A percentile compares a stretch with the other conserved stretches of the same genome.
Evolutionary conservation across 2,113 vertebrate species (phyloP).

Genomic region (Ivindomyrus marchei): DNA sequence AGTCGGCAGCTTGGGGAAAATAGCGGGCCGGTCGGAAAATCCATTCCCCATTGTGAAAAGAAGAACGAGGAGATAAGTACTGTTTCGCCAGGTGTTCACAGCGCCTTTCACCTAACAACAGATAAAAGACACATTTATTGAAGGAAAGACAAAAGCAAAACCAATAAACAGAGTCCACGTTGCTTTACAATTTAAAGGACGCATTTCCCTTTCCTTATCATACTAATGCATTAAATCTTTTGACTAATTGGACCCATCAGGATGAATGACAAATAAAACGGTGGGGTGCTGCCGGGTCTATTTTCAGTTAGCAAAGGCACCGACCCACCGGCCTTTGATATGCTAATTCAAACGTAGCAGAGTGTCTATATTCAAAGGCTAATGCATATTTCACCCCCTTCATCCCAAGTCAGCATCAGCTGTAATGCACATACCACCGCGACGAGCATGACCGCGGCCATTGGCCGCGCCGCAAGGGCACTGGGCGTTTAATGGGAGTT

Average conservation of each 20-base stretch:
- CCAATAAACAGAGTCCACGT: slow-evolving; percentile 18
- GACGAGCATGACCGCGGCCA: neutral
- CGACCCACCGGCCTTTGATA: slow-evolving; percentile 35
- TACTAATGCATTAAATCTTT: slow-evolving; percentile 22
- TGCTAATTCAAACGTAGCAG: slow-evolving; percentile 38
- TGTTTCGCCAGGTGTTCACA: slow-evolving; percentile 38
- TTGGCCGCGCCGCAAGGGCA: neutral
- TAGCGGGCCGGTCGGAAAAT: slow-evolving; percentile 74
- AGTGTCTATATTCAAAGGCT: slow-evolving; percentile 17
- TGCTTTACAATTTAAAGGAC: slow-evolving; percentile 29
- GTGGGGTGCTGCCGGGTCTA: slow-evolving; percentile 30
- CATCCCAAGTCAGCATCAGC: neutral
- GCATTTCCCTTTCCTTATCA: slow-evolving; percentile 18
- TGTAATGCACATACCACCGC: neutral
- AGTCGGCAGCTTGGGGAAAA: slow-evolving; percentile 73
- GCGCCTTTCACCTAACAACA: slow-evolving; percentile 28
- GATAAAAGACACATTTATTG: slow-evolving; percentile 34
- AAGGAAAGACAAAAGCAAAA: slow-evolving; percentile 18
- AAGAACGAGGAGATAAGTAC: neutral
- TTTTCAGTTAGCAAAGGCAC: slow-evolving; percentile 45
- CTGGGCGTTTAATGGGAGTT: neutral
- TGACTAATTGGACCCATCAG: slow-evolving; percentile 10
- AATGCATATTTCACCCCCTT: neutral
- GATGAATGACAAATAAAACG: slow-evolving; percentile 41
- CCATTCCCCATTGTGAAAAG: slow-evolving; percentile 79